Evolutionary conservation across 2,888 invertebrate genomes (phyloP).

Genomic region (Plusia festucae): DNA sequence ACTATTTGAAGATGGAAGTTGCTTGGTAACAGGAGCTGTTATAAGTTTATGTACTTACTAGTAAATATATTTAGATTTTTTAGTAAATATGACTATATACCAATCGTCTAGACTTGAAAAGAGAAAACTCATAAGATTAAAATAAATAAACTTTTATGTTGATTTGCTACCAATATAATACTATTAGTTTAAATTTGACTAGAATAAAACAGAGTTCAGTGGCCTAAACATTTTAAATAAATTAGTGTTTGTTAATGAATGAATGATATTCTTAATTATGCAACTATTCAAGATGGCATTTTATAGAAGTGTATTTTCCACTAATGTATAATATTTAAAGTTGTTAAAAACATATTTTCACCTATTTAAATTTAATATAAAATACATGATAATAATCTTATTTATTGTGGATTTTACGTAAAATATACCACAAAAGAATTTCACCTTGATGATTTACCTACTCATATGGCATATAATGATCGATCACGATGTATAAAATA

Average conservation of each 20-base stretch:
- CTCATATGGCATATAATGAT: neutral
- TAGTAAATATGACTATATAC: no score
- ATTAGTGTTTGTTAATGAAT: constrained; percentile 1
- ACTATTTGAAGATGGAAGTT: neutral
- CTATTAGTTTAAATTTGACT: neutral
- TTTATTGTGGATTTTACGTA: constrained; percentile 20
- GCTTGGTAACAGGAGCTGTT: neutral
- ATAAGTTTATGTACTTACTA: neutral
- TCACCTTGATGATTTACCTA: neutral
- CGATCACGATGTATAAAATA: no score
- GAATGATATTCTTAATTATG: neutral
- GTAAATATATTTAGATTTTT: no score
- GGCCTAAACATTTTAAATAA: neutral
- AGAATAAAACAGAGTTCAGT: neutral
- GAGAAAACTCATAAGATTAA: neutral
- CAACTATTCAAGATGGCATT: neutral
- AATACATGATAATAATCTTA: constrained; percentile 19
- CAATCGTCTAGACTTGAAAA: neutral
- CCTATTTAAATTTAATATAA: neutral
- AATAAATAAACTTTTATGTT: neutral
- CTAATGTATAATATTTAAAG: neutral
- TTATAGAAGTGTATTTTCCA: neutral
- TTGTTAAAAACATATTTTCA: neutral
- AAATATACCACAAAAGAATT: constrained; percentile 6
- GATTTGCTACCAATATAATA: neutral